Evolutionary conservation across 2,113 vertebrate species (phyloP), one percentile per base, ranked within the genome.

Genomic region (Pontoporia blainvillei): DNA sequence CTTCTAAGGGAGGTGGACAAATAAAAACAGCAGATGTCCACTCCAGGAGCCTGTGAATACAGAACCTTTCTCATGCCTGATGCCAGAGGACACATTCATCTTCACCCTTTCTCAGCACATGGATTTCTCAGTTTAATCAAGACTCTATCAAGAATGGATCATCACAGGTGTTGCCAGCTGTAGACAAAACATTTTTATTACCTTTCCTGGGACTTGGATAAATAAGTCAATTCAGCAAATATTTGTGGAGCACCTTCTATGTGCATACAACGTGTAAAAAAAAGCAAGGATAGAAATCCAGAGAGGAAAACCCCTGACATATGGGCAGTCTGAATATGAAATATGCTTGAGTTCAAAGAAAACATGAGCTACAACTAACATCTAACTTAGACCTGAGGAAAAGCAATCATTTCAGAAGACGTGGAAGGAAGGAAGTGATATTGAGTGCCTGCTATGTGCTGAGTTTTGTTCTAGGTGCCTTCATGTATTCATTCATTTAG

Each of bases 151-250:
- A 54, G 59, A 96, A 71, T n/a, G 59, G 78, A 83, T 92, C 64
- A 61, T 81, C 23, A 6, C 21, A 91, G 92, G 76, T 71, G n/a
- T 81, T 88, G 67, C 64, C 54, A 83, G 61, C 83, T 78, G n/a
- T 88, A 79, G 29, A n/a, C 39, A 79, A 86, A 92, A 44, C 21
- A 85, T 88, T 75, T 91, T 75, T 91, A 34, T 82, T 91, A 78
- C n/a, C 34, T 86, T 97, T 91, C 67, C 54, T 97, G 54, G 54
- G 57, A 82, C 46, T 95, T 76, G 72, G 72, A 46, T 78, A 90
- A 66, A 89, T 86, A 89, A 86, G 73, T 78, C 72, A 89, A 46
- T 85, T 91, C 25, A 5, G 82, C 31, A 66, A 79, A 86, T 95
- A 96, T 62, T 84, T 61, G 62, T 39, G 25, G 46, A 86, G 8